phyloP scores from a whole-genome alignment of 2,113 vertebrate genomes.

The Gila orcuttii region DNA sequence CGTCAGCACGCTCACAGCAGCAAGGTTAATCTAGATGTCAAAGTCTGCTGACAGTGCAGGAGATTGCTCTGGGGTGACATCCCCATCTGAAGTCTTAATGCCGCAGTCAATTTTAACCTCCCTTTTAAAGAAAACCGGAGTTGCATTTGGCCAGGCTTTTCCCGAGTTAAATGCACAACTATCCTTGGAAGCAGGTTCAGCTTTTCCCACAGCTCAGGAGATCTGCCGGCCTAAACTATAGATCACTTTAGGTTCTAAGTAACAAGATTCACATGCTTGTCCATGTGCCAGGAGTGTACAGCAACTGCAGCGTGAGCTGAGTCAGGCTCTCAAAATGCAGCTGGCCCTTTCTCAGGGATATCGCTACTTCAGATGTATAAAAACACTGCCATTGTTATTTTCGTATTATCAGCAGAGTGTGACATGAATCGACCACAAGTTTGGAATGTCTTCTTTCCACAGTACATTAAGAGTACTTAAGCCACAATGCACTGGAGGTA shows the following conservation, averaged over 20 bases:
- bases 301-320: neutral
- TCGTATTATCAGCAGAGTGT: constrained; percentile 12
- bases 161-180: neutral
- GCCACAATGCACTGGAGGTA: constrained; percentile 1
- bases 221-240: constrained; percentile 15
- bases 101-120: constrained; percentile 48
- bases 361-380: constrained; percentile 6
- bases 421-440: neutral
- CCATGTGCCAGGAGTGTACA: constrained; percentile 12
- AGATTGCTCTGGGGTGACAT: constrained; percentile 55
- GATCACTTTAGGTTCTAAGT: constrained; percentile 29
- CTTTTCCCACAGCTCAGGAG: constrained; percentile 35
- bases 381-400: neutral
- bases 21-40: constrained; percentile 61
- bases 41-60: constrained; percentile 55
- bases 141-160: constrained; percentile 1
- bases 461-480: constrained; percentile 27
- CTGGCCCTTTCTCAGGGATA: neutral
- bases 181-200: constrained; percentile 2
- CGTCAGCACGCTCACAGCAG: constrained; percentile 27
- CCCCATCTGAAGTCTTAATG: constrained; percentile 44
- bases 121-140: constrained; percentile 25
- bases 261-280: constrained; percentile 35
- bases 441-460: neutral
- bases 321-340: neutral